Conservation (phyloP, 2,113 vertebrate species). For the Nymphicus hollandicus region DNA sequence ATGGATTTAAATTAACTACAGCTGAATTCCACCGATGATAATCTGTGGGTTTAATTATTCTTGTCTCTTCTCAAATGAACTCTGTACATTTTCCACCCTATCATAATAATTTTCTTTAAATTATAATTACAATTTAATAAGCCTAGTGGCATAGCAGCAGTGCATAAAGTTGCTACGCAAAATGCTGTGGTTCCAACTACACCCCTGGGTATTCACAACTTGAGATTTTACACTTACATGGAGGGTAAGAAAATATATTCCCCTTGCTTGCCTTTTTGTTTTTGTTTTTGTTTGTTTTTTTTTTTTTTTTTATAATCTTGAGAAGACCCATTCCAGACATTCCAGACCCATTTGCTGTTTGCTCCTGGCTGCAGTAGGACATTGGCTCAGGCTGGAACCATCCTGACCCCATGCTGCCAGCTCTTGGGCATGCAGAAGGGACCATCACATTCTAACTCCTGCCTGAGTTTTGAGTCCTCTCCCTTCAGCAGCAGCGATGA, state of each 20-base stretch:
- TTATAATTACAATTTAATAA: constrained; percentile 5
- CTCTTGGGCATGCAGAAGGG: not conserved
- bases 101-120: not conserved
- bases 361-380: not conserved
- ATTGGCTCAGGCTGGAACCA: not conserved
- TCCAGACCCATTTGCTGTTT: not conserved
- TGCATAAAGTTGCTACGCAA: not conserved
- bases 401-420: not conserved
- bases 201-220: not conserved
- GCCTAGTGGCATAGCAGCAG: not conserved
- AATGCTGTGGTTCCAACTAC: not conserved
- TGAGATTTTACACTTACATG: not conserved
- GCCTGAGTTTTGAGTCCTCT: not conserved
- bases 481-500: not conserved
- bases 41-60: constrained; percentile 42
- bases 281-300: too few relatives aligned
- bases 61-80: not conserved
- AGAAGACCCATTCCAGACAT: not conserved
- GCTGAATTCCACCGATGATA: constrained; percentile 2
- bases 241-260: not conserved
- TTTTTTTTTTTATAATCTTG: not conserved
- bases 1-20: constrained; percentile 41
- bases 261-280: not conserved
- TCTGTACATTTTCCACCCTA: not conserved
- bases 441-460: not conserved